Evolutionary conservation across 2,113 vertebrate species (phyloP), one percentile per base, ranked within the genome.

Genomic region (Nothocercus nigrocapillus): DNA sequence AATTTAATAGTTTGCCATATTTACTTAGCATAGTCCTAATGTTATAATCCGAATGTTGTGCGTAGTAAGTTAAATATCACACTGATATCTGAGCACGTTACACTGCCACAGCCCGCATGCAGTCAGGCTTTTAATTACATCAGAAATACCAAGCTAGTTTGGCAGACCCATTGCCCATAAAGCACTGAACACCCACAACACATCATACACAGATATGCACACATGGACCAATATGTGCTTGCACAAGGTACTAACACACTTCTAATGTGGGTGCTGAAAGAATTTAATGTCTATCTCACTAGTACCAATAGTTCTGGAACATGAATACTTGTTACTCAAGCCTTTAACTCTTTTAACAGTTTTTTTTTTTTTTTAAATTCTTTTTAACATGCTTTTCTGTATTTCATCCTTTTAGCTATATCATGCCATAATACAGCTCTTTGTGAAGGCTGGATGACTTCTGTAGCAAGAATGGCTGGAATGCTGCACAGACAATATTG

Each of bases 331-430:
- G n/a, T 69, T 87, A 73, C 11, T 86, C 1, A 3, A 90, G 49
- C 53, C 36, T 53, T 93, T 74, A 82, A 86, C 80, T 84, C 88
- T 84, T 85, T 40, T 85, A 77, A n/a, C n/a, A n/a, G n/a, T n/a
- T n/a, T n/a, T n/a, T n/a, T n/a, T n/a, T n/a, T n/a, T n/a, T n/a
- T n/a, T n/a, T n/a, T n/a, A n/a, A n/a, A n/a, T n/a, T n/a, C n/a
- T n/a, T n/a, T n/a, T n/a, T n/a, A n/a, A n/a, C 42, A 12, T 58
- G 61, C 40, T 75, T 58, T 63, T 45, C 68, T 49, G 24, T 56
- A 11, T 63, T 81, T 85, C 58, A 81, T 59, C 51, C 21, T 38
- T 47, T 62, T 56, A 74, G 84, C 85, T 88, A 42, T 91, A 83
- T 80, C 79, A 82, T 69, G 81, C 28, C 51, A 61, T 21, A 34